Conservation (phyloP, 2,797 vertebrate genomes). For the Microctenopoma stevenorrisi region DNA sequence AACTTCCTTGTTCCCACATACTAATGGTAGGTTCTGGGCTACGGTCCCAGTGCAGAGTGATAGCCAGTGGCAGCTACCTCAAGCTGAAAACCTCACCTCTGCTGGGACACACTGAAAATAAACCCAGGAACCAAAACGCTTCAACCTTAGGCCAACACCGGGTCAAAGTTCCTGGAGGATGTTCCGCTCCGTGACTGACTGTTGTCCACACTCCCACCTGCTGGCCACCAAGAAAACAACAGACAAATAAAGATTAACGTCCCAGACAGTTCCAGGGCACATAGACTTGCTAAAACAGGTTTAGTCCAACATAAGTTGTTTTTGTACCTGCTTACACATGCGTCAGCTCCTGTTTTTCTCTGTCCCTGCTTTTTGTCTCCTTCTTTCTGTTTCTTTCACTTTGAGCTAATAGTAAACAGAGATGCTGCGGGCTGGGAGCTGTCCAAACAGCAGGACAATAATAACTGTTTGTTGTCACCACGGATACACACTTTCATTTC, state of each 20-base stretch:
- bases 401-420: conserved; percentile 64
- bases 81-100: conserved; percentile 15
- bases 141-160: conserved; percentile 30
- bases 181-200: background rate
- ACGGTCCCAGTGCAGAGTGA: conserved; percentile 28
- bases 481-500: conserved; percentile 66
- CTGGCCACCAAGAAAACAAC: conserved; percentile 55
- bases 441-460: conserved; percentile 78
- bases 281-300: conserved; percentile 40
- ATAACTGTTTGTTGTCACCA: conserved; percentile 79
- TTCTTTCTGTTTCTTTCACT: conserved; percentile 42
- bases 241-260: conserved; percentile 9
- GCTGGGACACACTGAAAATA: conserved; percentile 22
- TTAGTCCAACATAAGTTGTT: conserved; percentile 49
- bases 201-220: conserved; percentile 75
- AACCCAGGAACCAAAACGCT: conserved; percentile 38
- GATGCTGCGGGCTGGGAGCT: conserved; percentile 59
- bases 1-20: conserved; percentile 28
- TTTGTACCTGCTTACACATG: conserved; percentile 46
- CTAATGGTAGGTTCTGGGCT: conserved; percentile 43
- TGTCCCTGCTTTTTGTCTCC: conserved; percentile 50
- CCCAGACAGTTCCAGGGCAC: conserved; percentile 30
- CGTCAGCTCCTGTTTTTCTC: conserved; percentile 27
- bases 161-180: conserved; percentile 48
- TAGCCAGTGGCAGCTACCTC: conserved; percentile 31